Evolutionary conservation across 1,140 invertebrate genomes (phyloP).

Genomic region (Leptestheria dahalacensis): DNA sequence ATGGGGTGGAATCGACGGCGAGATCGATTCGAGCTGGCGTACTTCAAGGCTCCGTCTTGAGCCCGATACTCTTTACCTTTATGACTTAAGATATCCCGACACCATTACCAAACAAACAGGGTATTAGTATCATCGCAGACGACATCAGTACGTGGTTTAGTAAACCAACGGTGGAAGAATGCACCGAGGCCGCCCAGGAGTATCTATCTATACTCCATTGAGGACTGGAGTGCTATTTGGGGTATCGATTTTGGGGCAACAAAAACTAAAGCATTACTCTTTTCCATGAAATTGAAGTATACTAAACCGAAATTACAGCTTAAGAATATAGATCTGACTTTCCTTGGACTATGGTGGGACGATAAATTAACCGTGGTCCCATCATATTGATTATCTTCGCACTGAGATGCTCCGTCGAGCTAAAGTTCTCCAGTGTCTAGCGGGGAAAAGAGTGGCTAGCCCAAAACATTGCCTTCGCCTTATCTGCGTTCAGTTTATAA

Average conservation of each 20-base stretch:
- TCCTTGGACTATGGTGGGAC: background rate
- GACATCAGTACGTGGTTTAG: slow-evolving; percentile 5
- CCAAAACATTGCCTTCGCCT: background rate
- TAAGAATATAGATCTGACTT: background rate
- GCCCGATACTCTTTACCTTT: slow-evolving; percentile 8
- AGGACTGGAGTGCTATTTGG: background rate
- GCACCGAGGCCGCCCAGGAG: background rate
- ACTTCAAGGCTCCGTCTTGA: slow-evolving; percentile 9
- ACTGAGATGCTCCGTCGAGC: background rate
- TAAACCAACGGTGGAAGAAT: background rate
- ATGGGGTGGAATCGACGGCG: background rate
- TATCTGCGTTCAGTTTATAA: slow-evolving; percentile 12
- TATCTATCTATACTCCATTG: background rate
- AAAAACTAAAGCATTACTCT: background rate
- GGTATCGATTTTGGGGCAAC: background rate
- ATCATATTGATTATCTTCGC: background rate
- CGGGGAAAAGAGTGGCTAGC: background rate
- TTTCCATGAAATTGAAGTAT: background rate
- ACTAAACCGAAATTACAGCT: background rate
- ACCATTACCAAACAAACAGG: background rate
- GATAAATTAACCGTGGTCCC: background rate
- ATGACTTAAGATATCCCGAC: background rate
- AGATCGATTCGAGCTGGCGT: background rate
- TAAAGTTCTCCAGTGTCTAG: background rate
- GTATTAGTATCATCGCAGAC: background rate